Base-by-base conservation (phyloP, 2,888 invertebrate genomes). In the Troides aeacus region DNA sequence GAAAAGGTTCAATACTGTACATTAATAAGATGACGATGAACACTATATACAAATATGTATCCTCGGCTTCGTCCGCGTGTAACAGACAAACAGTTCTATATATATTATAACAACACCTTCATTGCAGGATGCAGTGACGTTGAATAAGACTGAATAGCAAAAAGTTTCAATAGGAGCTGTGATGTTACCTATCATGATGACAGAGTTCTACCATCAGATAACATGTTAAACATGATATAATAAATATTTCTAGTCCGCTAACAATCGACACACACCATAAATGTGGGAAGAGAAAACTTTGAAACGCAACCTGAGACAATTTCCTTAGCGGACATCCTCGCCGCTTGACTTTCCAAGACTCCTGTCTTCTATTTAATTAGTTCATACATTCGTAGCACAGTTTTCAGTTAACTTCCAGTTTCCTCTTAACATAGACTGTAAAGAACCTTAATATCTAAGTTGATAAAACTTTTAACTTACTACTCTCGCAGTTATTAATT, bases 241-340 rank as follows among this genome's bases (percentile, higher is more conserved):
- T n/a, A 57, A 57, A 57, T 57, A 21, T 57, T 57, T 39, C 8
- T 39, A 6, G 23, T 21, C 18, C 74, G 74, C 77, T 73, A 0
- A 8, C 62, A 74, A 15, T 73, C 21, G 21, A 15, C n/a, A 76
- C 66, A 7, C 62, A 63, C 64, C 74, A 66, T 61, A 72, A 74
- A 72, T 70, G 72, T 66, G 68, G 73, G 71, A 69, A 72, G 72
- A 65, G 70, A 72, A 71, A 78, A 80, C 72, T 81, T 80, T 72
- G 72, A 71, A 72, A 74, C 72, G 73, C 73, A 71, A 71, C 72
- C 72, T 74, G 72, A 77, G 76, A 79, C 77, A 79, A 80, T 81
- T 79, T 78, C 78, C 79, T 78, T 79, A 77, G 77, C 74, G 72
- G 76, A 58, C 66, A 75, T 73, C 73, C 30, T 74, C 72, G 76